These are phyloP conservation scores for Cheilosia urbana DNA, from an alignment of 2,888 invertebrate species.

Conservation along the genomic window DNA sequence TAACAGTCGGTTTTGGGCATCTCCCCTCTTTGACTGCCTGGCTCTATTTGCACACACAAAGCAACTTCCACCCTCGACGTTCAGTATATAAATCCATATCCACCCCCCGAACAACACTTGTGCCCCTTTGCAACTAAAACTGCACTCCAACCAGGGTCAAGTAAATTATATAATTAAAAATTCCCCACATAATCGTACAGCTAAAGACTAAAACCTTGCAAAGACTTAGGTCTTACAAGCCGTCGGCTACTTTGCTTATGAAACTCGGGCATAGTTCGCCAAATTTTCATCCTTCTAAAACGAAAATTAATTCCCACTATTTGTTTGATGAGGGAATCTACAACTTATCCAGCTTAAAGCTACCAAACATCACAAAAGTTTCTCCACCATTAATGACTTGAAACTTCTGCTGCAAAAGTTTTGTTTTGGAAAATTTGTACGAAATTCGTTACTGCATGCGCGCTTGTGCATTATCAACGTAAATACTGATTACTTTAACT, in stretches of 20 bases:
- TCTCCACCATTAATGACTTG: not conserved
- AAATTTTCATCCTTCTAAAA: conserved; percentile 25
- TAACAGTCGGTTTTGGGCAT: too few species aligned
- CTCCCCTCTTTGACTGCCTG: too few species aligned
- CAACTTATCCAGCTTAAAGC: not conserved
- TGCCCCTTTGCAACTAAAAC: not conserved
- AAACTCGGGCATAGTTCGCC: not conserved
- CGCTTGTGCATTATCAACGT: conserved; percentile 31
- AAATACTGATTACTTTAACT: conserved; percentile 41
- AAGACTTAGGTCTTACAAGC: not conserved
- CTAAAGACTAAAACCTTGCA: not conserved
- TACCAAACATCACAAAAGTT: not conserved
- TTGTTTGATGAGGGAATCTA: conserved; percentile 12
- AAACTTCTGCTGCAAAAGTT: not conserved
- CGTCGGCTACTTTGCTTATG: not conserved
- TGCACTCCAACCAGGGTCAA: too few species aligned
- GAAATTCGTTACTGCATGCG: not conserved
- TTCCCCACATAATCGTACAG: not conserved
- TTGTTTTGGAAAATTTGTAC: conserved; percentile 1
- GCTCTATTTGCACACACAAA: too few species aligned
- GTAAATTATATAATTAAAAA: not conserved
- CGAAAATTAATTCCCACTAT: conserved; percentile 30
- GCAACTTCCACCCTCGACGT: too few species aligned
- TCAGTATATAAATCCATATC: not conserved
- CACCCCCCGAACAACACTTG: not conserved